Conservation (phyloP, 2,113 vertebrate genomes). For the Mola mola region DNA sequence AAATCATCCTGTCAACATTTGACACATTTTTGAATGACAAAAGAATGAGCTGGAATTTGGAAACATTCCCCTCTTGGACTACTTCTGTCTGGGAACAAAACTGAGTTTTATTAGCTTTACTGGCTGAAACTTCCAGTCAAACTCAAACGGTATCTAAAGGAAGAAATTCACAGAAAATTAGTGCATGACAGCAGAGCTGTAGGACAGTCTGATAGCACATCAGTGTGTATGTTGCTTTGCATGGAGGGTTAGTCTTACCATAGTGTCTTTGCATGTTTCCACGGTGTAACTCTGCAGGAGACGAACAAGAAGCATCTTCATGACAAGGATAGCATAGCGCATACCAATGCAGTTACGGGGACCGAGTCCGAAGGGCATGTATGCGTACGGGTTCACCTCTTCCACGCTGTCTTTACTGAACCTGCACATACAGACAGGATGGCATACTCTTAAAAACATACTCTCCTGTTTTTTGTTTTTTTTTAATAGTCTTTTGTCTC, state of each 20-base stretch:
- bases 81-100: constrained; percentile 57
- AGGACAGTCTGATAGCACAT: neutral
- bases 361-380: constrained; percentile 69
- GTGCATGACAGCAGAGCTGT: neutral
- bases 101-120: constrained; percentile 49
- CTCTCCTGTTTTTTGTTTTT: too few species aligned
- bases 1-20: too few species aligned
- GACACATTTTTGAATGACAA: too few species aligned
- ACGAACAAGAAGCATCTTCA: constrained; percentile 62
- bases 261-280: constrained; percentile 65
- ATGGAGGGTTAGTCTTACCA: constrained; percentile 16
- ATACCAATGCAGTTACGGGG: constrained; percentile 75
- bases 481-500: too few species aligned
- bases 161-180: neutral
- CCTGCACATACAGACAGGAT: constrained; percentile 43
- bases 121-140: constrained; percentile 42
- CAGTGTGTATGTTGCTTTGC: neutral
- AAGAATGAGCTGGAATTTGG: too few species aligned
- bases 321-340: constrained; percentile 64
- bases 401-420: constrained; percentile 58
- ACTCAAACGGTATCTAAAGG: constrained; percentile 61
- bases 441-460: neutral
- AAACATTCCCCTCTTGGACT: neutral
- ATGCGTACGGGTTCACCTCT: constrained; percentile 62
- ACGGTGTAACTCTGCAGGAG: constrained; percentile 66